Evolutionary conservation across 2,888 invertebrate genomes (phyloP), one percentile per base, ranked within the genome.

Genomic region (Lasius fuliginosus): DNA sequence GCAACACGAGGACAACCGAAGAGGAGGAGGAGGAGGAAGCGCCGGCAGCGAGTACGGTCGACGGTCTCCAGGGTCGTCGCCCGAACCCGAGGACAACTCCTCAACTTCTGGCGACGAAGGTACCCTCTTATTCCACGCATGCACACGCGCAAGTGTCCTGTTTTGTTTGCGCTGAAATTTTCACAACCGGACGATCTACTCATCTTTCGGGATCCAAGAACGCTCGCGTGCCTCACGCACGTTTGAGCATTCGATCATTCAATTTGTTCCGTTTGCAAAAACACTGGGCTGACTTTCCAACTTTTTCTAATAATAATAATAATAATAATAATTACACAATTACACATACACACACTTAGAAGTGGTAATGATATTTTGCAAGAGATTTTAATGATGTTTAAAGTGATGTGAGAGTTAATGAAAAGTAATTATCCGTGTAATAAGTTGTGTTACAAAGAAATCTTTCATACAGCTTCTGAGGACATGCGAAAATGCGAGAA

Each of bases 31-130:
- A 36, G 71, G 83, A n/a, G 77, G 76, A n/a, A 30, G 65, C 36
- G 75, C 64, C 67, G 86, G 87, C 79, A 79, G 33, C 86, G 91
- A 91, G 68, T 84, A 75, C 64, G 82, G 82, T 60, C 88, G 88
- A 67, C 85, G 77, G 40, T 93, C 92, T 3, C 90, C 94, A 79
- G 92, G 92, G 83, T 93, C 93, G 84, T 94, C 94, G 84, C 93
- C 94, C 85, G 94, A 94, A 87, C 92, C 93, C 87, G 94, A 94
- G 85, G 94, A 90, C 90, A 90, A 94, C 89, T 94, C 94, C 88
- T 94, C 94, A 69, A 93, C 92, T 87, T 94, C 94, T 87, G 94
- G 94, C 90, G 94, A 94, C 91, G 94, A 94, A 94, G 94, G 94
- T 94, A 94, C 85, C 62, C n/a, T 64, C 81, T 42, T n/a, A 60